Evolutionary conservation across 2,113 vertebrate species (phyloP).

Genomic region (Cettia cetti): DNA sequence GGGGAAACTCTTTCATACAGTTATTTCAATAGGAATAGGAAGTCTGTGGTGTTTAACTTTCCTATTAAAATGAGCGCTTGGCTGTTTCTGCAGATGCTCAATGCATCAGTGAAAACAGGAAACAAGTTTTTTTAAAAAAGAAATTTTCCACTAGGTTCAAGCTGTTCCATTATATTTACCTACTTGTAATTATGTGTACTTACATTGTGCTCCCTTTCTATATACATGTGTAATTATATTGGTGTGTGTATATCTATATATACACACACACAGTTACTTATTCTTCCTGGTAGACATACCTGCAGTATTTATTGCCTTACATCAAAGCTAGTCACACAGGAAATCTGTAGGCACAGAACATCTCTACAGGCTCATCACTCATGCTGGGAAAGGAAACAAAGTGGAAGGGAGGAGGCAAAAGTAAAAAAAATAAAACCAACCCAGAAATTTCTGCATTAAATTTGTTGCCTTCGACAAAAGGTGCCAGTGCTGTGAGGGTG

Average conservation of each 20-base stretch:
- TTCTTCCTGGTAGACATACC: background rate
- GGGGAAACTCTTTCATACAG: background rate
- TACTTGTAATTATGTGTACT: background rate
- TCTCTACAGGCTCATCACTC: background rate
- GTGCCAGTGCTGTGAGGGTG: background rate
- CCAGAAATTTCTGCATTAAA: background rate
- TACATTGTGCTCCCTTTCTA: background rate
- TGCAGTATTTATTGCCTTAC: background rate
- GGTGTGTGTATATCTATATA: background rate
- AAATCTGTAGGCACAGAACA: background rate
- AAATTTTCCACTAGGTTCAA: background rate
- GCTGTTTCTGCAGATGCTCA: background rate
- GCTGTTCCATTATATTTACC: background rate
- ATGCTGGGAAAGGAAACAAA: background rate
- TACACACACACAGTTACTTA: background rate
- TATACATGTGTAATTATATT: background rate
- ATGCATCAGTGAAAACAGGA: background rate
- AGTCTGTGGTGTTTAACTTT: background rate
- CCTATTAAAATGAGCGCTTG: background rate
- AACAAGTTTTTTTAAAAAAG: background rate
- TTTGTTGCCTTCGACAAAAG: background rate
- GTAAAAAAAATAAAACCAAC: rapidly evolving
- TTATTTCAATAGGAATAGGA: background rate
- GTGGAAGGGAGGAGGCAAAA: background rate
- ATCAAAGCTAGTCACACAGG: background rate